Conservation (phyloP, 2,888 invertebrate genomes). For the Ceriagrion tenellum region DNA sequence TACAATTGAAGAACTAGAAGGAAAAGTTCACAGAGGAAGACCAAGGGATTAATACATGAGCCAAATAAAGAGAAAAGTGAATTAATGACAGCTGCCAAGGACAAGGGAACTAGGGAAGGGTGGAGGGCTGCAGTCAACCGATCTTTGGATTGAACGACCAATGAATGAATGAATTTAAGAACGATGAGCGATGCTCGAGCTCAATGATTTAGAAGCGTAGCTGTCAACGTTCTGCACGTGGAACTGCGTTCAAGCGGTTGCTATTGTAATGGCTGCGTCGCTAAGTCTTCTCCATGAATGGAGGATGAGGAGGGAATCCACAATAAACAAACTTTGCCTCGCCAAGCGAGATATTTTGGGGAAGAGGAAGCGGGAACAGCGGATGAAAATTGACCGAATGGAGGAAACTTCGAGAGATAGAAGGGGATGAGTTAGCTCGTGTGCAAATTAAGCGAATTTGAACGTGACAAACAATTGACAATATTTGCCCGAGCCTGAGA, state of each 20-base stretch:
- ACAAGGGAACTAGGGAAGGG: too few relatives aligned
- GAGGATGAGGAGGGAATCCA: background rate
- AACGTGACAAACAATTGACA: background rate
- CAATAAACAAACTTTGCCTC: background rate
- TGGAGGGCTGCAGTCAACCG: too few relatives aligned
- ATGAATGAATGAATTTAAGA: too few relatives aligned
- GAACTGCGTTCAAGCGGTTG: background rate
- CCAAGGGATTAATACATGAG: too few relatives aligned
- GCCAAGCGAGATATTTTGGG: background rate
- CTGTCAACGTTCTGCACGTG: background rate
- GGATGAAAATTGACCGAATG: background rate
- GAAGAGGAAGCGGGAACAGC: background rate
- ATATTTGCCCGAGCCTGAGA: background rate
- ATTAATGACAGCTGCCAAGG: too few relatives aligned
- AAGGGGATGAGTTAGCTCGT: background rate
- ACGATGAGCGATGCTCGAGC: too few relatives aligned
- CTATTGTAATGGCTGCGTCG: background rate
- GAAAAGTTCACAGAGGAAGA: too few relatives aligned
- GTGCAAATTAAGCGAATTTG: background rate
- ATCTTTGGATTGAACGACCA: too few relatives aligned
- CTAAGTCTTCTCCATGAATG: background rate
- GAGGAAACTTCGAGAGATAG: background rate
- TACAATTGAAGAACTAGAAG: too few relatives aligned
- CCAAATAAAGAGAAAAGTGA: too few relatives aligned
- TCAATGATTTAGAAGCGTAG: background rate